Base-by-base conservation (phyloP, 2,888 invertebrate genomes). In the Drosophila trichaetosa region DNA sequence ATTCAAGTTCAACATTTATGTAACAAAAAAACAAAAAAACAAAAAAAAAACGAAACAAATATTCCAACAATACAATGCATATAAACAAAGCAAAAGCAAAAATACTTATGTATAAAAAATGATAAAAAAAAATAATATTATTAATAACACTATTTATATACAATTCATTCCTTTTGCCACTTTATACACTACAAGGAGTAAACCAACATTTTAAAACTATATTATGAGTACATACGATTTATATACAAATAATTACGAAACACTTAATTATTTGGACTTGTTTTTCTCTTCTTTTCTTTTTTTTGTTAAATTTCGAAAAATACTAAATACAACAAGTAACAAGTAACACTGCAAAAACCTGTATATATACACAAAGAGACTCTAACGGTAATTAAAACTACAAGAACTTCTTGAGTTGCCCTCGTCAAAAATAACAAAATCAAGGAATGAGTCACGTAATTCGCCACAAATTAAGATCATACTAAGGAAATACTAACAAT, bases 101-200 rank as follows among this genome's bases (percentile, higher is more conserved):
- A 72, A 75, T 75, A 66, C 31, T 68, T 48, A 70, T 57, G 60
- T 58, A 75, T 48, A 65, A 58, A 51, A 63, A 53, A 60, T 40
- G n/a, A 34, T 67, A 48, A 40, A 34, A 36, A 69, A 48, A 31
- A 36, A 69, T 38, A 29, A 49, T 21, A 27, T 56, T 42, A 57
- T 34, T 61, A 64, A 72, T 65, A 48, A 38, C 46, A 57, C 73
- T 58, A 56, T 79, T 81, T 81, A 86, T 76, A 76, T 81, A 67
- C 54, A 72, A 76, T 66, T 60, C 77, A 82, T 80, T 82, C 74
- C 59, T 82, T 87, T 83, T 84, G 87, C 83, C 87, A 84, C 83
- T 84, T 84, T 84, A 84, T 84, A 84, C 86, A 86, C 82, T 66
- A 66, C 63, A 60, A 71, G 49, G 61, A 40, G 57, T 65, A 66